Base-by-base conservation (phyloP, 1,140 invertebrate species). In the Oreohelix idahoensis region DNA sequence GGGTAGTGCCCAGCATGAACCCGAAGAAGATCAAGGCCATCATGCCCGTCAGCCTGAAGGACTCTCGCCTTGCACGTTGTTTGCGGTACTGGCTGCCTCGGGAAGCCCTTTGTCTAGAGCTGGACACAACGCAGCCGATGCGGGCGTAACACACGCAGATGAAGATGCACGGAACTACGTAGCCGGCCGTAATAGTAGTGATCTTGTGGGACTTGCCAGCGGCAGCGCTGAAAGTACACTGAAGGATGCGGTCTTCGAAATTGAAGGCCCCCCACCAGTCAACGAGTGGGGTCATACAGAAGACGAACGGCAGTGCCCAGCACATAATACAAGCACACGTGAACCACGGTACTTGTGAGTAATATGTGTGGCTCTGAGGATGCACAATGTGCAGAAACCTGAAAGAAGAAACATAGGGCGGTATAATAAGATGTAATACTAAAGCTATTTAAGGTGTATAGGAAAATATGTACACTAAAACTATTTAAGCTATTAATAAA, bases 111-210 rank as follows among this genome's bases (percentile, higher is more conserved):
- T 88, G 87, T 84, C 74, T 86, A 82, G 85, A 87, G 84, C 83
- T 75, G 83, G 85, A 89, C 17, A 89, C 89, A 0, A 87, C 86
- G 49, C 87, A 89, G 29, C 89, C 89, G 17, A 90, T 89, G 53
- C 89, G 85, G 29, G 88, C 89, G 69, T 90, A 90, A 77, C 89
- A 90, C 76, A 88, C 87, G 69, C 82, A 82, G 45, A 90, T 89
- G 78, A 90, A 90, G 36, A 89, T 63, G 83, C 89, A 89, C 29
- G 89, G 89, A 0, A 89, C 84, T 17, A 90, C 87, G 53, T 88
- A 90, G 26, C 89, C 89, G 11, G 85, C 51, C 63, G 89, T 90
- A 8, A 90, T 86, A 20, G 83, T 87, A 17, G 83, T 83, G 51
- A 89, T 84, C 78, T 89, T 87, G 79, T 90, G 89, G 17, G 88